Percentiles rank a stretch among this genome's conserved stretches.
Evolutionary conservation across 2,888 invertebrate species (phyloP).

Genomic region (Macrosoma leucophasiata): DNA sequence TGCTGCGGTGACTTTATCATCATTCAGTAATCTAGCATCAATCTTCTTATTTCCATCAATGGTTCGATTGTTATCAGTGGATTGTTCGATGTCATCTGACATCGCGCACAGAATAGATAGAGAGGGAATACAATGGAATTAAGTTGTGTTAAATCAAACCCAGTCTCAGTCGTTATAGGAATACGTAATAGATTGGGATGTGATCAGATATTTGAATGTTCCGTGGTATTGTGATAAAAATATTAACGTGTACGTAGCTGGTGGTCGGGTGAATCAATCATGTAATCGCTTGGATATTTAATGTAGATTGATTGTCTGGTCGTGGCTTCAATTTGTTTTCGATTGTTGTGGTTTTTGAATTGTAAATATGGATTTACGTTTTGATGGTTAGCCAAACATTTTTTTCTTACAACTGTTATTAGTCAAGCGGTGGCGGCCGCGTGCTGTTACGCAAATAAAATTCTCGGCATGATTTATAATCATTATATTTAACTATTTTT

Average conservation of each 20-base stretch:
- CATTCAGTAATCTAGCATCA: background rate
- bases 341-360: too few relatives aligned
- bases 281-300: too few relatives aligned
- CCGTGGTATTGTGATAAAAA: constrained; percentile 14
- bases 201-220: constrained; percentile 9
- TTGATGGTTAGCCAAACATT: too few relatives aligned
- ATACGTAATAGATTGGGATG: constrained; percentile 24
- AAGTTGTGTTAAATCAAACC: constrained; percentile 33
- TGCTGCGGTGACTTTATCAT: background rate
- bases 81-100: constrained; percentile 33
- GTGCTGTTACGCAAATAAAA: too few relatives aligned
- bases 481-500: too few relatives aligned
- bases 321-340: too few relatives aligned
- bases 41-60: background rate
- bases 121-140: constrained; percentile 34
- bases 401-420: too few relatives aligned
- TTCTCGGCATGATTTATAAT: too few relatives aligned
- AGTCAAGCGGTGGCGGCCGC: too few relatives aligned
- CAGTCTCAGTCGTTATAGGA: constrained; percentile 27
- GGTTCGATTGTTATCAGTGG: constrained; percentile 32
- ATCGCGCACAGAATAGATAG: constrained; percentile 31
- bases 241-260: constrained; percentile 14
- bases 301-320: too few relatives aligned
- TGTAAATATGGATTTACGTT: too few relatives aligned
- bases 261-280: too few relatives aligned